Conservation (phyloP, 1,140 invertebrate genomes). For the Habropoda laboriosa region DNA sequence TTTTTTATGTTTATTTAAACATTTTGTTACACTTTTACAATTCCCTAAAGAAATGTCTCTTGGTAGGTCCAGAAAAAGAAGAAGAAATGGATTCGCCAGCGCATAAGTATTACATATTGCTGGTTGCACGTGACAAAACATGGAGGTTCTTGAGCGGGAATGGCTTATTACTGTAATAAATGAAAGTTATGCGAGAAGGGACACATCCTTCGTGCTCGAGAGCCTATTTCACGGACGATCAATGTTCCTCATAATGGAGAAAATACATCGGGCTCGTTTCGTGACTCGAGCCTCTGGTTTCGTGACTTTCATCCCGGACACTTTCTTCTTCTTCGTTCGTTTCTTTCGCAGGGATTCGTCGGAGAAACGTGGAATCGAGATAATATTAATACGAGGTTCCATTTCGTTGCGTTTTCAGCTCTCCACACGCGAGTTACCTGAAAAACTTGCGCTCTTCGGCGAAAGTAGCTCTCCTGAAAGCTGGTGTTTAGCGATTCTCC, state of each 20-base stretch:
- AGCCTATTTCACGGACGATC: neutral
- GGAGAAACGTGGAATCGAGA: neutral
- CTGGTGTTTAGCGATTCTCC: too few species aligned
- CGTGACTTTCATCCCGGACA: constrained; percentile 7
- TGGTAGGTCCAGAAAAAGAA: too few species aligned
- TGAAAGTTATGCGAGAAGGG: too few species aligned
- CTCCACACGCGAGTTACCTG: neutral
- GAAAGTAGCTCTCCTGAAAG: too few species aligned
- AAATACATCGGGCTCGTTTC: neutral
- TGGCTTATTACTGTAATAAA: too few species aligned
- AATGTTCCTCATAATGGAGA: neutral
- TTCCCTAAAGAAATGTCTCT: too few species aligned
- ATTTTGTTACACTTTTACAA: too few species aligned
- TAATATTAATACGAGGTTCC: neutral
- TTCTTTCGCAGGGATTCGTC: neutral
- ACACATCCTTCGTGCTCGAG: neutral
- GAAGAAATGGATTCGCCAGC: too few species aligned
- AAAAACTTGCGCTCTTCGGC: neutral
- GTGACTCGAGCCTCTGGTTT: neutral
- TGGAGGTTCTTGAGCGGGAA: too few species aligned
- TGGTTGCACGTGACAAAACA: too few species aligned
- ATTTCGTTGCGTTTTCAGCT: neutral
- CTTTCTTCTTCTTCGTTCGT: neutral
- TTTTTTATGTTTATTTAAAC: too few species aligned
- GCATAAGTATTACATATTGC: too few species aligned